Percentiles rank a stretch among this genome's conserved stretches.
Conservation (phyloP, 2,113 vertebrate species). For the Macquaria australasica region DNA sequence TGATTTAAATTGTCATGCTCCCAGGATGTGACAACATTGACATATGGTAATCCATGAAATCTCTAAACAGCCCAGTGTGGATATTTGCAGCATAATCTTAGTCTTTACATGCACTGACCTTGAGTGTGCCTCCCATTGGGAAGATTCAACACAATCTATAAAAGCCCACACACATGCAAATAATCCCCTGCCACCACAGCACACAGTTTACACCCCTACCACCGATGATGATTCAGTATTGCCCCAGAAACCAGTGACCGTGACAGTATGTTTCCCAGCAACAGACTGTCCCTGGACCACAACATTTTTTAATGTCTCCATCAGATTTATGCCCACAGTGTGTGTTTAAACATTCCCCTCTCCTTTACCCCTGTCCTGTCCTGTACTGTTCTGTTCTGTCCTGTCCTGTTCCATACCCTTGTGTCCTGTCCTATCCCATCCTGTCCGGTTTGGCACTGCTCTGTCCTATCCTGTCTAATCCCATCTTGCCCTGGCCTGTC, state of each 20-base stretch:
- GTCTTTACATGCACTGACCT: slow-evolving; percentile 21
- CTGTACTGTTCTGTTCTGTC: not conserved
- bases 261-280: slow-evolving; percentile 6
- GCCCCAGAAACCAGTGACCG: slow-evolving; percentile 34
- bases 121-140: slow-evolving; percentile 7
- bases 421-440: not conserved
- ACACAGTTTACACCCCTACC: slow-evolving; percentile 4
- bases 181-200: slow-evolving; percentile 12
- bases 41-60: slow-evolving; percentile 40
- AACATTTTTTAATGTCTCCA: not conserved
- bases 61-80: slow-evolving; percentile 3
- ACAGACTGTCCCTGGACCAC: not conserved
- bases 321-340: not conserved
- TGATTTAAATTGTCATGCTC: not conserved
- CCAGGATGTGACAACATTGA: slow-evolving; percentile 2
- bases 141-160: slow-evolving; percentile 36
- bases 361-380: not conserved
- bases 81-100: slow-evolving; percentile 32
- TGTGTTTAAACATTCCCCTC: slow-evolving; percentile 7
- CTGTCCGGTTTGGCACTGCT: not conserved
- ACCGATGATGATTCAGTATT: slow-evolving; percentile 37
- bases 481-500: not conserved
- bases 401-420: not conserved
- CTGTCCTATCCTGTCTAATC: not conserved
- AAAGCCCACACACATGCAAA: slow-evolving; percentile 48